Percentiles rank a stretch among this genome's conserved stretches.
Evolutionary conservation across 64 coral and sea anemone species (phyloP).

Genomic region (Hydrozoanthus tunicans): DNA sequence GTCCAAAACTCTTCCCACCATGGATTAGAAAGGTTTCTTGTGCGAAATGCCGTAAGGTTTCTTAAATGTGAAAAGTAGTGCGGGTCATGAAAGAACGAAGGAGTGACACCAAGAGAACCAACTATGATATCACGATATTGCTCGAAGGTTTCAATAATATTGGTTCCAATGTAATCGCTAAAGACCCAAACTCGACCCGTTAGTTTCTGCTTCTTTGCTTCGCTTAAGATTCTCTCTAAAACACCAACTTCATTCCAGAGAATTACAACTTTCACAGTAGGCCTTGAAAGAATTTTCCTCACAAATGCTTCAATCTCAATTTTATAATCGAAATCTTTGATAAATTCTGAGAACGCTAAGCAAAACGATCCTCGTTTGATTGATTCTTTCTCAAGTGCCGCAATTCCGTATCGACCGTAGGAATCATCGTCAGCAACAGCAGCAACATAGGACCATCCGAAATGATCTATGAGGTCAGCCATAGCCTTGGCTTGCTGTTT

Average conservation of each 20-base stretch:
- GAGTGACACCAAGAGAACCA: neutral
- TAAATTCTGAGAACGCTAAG: constrained; percentile 1
- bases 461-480: neutral
- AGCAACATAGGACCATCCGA: too few species aligned
- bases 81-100: too few species aligned
- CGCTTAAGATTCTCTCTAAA: too few species aligned
- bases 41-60: neutral
- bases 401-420: neutral
- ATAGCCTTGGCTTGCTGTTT: neutral
- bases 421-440: too few species aligned
- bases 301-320: neutral
- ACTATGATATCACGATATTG: neutral
- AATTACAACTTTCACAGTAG: neutral
- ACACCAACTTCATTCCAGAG: neutral
- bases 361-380: constrained; percentile 19
- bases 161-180: constrained; percentile 12
- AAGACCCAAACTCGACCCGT: neutral
- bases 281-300: neutral
- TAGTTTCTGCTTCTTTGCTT: neutral
- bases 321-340: neutral
- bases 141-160: neutral
- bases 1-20: constrained; percentile 5
- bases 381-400: neutral
- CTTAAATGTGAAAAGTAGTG: neutral
- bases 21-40: neutral